Percentiles rank a stretch among this genome's conserved stretches.
Evolutionary conservation across 2,797 vertebrate species (phyloP).

Genomic region (Periparus ater): DNA sequence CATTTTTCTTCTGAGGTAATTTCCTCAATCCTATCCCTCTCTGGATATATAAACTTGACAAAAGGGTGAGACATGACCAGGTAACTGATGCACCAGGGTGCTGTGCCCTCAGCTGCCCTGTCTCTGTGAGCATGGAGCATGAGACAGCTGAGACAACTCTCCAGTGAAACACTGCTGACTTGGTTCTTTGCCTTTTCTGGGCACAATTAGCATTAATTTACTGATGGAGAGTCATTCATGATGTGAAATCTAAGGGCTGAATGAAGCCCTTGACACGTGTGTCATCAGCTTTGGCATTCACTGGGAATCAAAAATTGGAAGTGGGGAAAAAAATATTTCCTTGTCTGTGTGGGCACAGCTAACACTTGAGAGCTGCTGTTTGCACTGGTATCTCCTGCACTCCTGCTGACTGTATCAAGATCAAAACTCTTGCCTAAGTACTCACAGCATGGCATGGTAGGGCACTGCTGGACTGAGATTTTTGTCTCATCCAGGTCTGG

Average conservation of each 20-base stretch:
- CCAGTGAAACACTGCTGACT: background rate
- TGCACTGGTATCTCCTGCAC: background rate
- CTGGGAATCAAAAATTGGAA: background rate
- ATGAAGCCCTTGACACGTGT: background rate
- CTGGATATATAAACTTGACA: background rate
- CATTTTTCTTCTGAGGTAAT: background rate
- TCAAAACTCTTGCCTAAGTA: background rate
- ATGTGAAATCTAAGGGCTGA: background rate
- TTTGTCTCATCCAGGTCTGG: background rate
- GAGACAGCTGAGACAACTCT: background rate
- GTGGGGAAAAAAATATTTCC: background rate
- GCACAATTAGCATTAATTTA: background rate
- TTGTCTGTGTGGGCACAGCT: background rate
- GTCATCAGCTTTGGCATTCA: background rate
- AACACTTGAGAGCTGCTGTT: background rate
- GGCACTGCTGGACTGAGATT: background rate
- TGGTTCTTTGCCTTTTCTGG: background rate
- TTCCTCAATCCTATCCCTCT: background rate
- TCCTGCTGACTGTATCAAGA: background rate
- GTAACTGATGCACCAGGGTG: background rate
- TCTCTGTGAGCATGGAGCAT: accelerated
- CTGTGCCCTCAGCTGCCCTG: background rate
- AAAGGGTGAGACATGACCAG: background rate
- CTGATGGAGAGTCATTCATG: background rate
- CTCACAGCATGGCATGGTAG: background rate